Evolutionary conservation across 2,113 vertebrate species (phyloP).

Genomic region (Pygoscelis adeliae): DNA sequence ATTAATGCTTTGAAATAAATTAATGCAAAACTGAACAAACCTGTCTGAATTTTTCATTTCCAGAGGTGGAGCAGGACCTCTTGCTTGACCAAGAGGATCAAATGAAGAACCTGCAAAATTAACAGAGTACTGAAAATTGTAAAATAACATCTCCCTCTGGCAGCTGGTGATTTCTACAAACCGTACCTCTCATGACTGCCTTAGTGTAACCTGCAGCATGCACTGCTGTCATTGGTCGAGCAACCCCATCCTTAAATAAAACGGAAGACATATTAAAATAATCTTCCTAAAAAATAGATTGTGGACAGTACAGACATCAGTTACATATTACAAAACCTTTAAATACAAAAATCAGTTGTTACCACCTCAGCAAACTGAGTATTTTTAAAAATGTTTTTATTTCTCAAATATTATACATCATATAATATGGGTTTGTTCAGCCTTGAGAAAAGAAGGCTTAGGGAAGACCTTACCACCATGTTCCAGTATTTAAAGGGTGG

Average conservation of each 20-base stretch:
- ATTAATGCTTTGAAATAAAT: neutral
- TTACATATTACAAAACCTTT: neutral
- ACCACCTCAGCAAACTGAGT: neutral
- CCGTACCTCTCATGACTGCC: conserved; percentile 82
- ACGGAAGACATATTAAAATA: neutral
- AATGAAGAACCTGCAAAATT: conserved; percentile 84
- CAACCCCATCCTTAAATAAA: conserved; percentile 83
- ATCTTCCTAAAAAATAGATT: neutral
- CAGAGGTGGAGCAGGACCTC: conserved; percentile 87
- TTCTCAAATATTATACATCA: neutral
- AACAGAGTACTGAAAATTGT: neutral
- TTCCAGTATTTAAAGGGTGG: too few species aligned
- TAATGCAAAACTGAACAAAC: conserved; percentile 63
- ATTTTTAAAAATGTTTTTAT: neutral
- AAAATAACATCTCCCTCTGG: neutral
- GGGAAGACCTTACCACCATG: too few species aligned
- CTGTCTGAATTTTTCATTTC: conserved; percentile 90
- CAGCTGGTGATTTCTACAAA: neutral
- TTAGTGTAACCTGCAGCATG: conserved; percentile 93
- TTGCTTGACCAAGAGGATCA: conserved; percentile 90
- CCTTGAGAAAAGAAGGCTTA: neutral
- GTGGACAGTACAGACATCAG: neutral
- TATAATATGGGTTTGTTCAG: neutral
- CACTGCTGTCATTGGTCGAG: conserved; percentile 95
- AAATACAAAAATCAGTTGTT: neutral